These are phyloP conservation scores for Pentalonia nigronervosa DNA, from an alignment of 1,140 invertebrate genomes.

Conservation along the genomic window DNA sequence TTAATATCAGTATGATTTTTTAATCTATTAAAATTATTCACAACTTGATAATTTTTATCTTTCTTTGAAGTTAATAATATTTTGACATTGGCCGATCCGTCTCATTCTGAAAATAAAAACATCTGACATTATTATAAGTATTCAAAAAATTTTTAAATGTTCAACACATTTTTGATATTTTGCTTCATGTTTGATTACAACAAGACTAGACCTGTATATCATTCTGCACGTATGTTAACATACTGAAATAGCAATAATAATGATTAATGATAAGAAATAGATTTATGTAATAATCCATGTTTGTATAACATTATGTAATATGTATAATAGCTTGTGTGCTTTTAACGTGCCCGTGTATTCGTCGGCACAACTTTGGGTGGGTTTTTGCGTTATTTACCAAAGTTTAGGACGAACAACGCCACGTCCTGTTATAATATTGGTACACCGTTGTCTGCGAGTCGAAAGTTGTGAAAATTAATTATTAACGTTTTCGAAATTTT, in stretches of 20 bases:
- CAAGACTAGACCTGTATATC: not conserved
- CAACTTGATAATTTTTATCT: no score
- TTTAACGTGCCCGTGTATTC: not conserved
- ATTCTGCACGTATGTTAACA: not conserved
- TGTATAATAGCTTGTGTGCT: not conserved
- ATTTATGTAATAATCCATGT: not conserved
- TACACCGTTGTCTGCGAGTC: not conserved
- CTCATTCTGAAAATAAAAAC: not conserved
- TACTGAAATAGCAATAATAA: not conserved
- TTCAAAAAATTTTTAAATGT: no score
- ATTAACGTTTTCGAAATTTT: not conserved
- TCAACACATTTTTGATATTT: not conserved
- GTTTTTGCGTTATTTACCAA: slow-evolving; percentile 11
- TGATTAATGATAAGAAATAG: not conserved
- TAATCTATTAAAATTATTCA: no score
- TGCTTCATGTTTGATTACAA: no score
- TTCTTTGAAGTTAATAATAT: not conserved
- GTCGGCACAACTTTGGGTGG: not conserved
- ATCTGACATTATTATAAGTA: no score
- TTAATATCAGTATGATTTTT: not conserved
- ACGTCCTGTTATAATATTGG: not conserved
- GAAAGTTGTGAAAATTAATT: slow-evolving; percentile 4
- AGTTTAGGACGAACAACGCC: not conserved
- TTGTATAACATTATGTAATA: not conserved
- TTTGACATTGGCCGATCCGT: not conserved